Percentiles rank a stretch among this genome's conserved stretches.
Evolutionary conservation across 2,888 invertebrate species (phyloP).

Genomic region (Amphipoea oculea): DNA sequence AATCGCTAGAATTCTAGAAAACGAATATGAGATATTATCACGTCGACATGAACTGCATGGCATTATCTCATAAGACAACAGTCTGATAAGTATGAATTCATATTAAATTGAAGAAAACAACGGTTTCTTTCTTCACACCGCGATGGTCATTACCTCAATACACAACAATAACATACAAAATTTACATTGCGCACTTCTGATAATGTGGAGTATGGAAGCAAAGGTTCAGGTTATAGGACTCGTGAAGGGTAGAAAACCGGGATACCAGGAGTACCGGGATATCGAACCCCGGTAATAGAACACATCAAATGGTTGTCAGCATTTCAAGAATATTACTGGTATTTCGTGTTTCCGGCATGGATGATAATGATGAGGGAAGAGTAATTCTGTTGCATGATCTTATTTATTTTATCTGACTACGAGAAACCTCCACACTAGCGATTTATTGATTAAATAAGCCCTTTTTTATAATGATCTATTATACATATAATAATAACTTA

Average conservation of each 20-base stretch:
- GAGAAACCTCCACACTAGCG: not conserved
- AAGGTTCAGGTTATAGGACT: not conserved
- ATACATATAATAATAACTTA: slow-evolving; percentile 71
- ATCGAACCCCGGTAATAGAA: not conserved
- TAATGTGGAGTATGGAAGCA: not conserved
- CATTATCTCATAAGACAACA: not conserved
- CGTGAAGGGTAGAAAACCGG: not conserved
- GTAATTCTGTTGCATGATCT: too few relatives aligned
- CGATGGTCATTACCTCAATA: not conserved
- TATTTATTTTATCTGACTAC: not conserved
- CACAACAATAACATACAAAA: not conserved
- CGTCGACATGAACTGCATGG: not conserved
- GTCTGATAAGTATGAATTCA: not conserved
- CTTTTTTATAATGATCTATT: not conserved
- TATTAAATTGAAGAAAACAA: not conserved
- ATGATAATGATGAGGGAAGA: not conserved
- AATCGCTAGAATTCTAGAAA: not conserved
- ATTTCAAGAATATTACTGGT: not conserved
- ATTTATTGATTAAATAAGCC: not conserved
- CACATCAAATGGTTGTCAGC: not conserved
- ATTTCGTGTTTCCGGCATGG: not conserved
- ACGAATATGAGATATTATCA: not conserved
- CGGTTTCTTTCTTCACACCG: not conserved
- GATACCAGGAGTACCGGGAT: too few relatives aligned
- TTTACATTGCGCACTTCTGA: not conserved